Evolutionary conservation across 2,113 vertebrate genomes (phyloP).

Genomic region (Planiliza haematocheilus): DNA sequence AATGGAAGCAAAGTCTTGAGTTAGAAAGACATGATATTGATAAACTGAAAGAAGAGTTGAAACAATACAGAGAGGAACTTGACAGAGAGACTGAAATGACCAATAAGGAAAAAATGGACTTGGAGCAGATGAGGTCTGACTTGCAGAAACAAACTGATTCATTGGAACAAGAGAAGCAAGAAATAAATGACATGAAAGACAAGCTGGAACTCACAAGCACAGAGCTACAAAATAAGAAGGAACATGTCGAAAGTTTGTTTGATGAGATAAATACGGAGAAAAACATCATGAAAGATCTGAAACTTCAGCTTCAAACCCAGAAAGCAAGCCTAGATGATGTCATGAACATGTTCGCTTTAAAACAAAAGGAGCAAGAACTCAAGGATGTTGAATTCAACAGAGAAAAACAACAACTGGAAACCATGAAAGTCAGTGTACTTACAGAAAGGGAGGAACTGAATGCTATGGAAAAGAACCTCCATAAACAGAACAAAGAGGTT

Average conservation of each 20-base stretch:
- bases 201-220: not conserved
- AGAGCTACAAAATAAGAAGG: not conserved
- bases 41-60: not conserved
- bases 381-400: not conserved
- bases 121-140: conserved; percentile 14
- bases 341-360: not conserved
- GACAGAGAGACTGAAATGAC: not conserved
- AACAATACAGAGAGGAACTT: not conserved
- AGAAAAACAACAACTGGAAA: conserved; percentile 2
- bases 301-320: not conserved
- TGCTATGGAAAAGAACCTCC: no score
- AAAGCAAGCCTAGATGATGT: not conserved
- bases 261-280: conserved; percentile 7
- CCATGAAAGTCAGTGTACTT: not conserved
- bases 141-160: conserved; percentile 1
- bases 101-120: conserved; percentile 8
- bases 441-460: no score
- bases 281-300: conserved; percentile 11
- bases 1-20: not conserved
- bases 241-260: not conserved
- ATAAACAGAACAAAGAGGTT: not conserved
- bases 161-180: not conserved
- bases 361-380: conserved; percentile 9
- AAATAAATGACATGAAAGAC: not conserved
- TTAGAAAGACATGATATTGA: conserved; percentile 2